Evolutionary conservation across 2,888 invertebrate species (phyloP).

Genomic region (Stenodera caucasica): DNA sequence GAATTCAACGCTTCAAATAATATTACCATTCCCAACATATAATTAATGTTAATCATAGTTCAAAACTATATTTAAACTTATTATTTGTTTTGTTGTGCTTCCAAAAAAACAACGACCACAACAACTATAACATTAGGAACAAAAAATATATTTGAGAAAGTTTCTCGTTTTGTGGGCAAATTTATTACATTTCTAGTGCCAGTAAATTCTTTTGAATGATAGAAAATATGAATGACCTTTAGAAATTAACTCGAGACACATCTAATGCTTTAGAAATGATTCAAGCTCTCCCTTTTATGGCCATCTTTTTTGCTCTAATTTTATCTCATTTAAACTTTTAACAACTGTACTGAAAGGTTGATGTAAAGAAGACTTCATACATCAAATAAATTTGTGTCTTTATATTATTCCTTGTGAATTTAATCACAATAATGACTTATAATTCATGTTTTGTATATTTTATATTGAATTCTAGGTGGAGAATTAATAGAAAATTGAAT

Average conservation of each 20-base stretch:
- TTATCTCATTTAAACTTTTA: conserved; percentile 39
- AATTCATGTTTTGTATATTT: conserved; percentile 14
- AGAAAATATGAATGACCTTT: conserved; percentile 16
- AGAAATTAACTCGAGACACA: conserved; percentile 8
- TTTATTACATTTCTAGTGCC: neutral
- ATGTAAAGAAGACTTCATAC: conserved; percentile 33
- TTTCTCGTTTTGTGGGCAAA: neutral
- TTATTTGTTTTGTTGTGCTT: neutral
- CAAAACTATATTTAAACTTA: neutral
- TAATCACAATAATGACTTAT: conserved; percentile 6
- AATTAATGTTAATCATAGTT: conserved; percentile 6
- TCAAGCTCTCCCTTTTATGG: conserved; percentile 17
- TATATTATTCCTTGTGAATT: conserved; percentile 17
- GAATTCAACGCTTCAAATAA: conserved; percentile 1
- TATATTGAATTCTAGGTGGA: no score
- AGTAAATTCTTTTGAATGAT: neutral
- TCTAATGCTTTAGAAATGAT: conserved; percentile 17
- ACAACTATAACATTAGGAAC: neutral
- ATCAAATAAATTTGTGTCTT: conserved; percentile 26
- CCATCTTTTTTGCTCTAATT: conserved; percentile 26
- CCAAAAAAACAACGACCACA: neutral
- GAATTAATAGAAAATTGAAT: neutral
- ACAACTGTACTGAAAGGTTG: conserved; percentile 31
- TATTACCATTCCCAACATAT: neutral
- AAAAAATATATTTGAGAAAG: neutral